Conservation (phyloP, 2,113 vertebrate genomes). For the Piliocolobus tephrosceles region DNA sequence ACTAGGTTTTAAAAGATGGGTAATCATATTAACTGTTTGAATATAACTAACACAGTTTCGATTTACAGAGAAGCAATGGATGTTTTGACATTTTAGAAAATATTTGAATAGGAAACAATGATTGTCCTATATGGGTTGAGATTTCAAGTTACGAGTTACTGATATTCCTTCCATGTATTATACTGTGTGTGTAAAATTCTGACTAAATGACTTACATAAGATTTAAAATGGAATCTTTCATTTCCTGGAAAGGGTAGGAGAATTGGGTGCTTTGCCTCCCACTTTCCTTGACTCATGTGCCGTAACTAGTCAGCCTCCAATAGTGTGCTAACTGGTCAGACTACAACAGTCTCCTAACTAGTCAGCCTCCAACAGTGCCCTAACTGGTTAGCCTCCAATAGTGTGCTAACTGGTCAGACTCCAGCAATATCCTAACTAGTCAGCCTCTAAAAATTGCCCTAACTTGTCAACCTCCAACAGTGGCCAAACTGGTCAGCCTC, state of each 20-base stretch:
- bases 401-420: not conserved
- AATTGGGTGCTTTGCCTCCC: not conserved
- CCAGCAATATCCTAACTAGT: not conserved
- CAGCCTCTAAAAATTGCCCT: not conserved
- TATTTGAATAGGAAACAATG: conserved; percentile 25
- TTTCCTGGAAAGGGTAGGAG: not conserved
- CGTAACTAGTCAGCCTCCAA: not conserved
- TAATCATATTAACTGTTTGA: not conserved
- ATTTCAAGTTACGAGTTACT: not conserved
- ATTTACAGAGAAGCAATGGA: conserved; percentile 6
- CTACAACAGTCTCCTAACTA: not conserved
- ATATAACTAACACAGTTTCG: not conserved
- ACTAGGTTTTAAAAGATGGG: not conserved
- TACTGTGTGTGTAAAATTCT: not conserved
- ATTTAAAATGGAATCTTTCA: conserved; percentile 4
- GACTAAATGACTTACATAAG: not conserved
- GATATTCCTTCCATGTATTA: not conserved
- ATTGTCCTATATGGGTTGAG: not conserved
- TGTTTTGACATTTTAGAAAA: conserved; percentile 35
- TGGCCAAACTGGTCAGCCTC: not conserved
- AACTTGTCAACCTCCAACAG: not conserved
- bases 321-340: not conserved
- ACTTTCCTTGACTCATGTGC: not conserved
- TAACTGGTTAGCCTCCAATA: not conserved
- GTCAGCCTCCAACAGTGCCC: not conserved